Base-by-base conservation (phyloP, 2,888 invertebrate species). In the Ennomos fuscantarius region DNA sequence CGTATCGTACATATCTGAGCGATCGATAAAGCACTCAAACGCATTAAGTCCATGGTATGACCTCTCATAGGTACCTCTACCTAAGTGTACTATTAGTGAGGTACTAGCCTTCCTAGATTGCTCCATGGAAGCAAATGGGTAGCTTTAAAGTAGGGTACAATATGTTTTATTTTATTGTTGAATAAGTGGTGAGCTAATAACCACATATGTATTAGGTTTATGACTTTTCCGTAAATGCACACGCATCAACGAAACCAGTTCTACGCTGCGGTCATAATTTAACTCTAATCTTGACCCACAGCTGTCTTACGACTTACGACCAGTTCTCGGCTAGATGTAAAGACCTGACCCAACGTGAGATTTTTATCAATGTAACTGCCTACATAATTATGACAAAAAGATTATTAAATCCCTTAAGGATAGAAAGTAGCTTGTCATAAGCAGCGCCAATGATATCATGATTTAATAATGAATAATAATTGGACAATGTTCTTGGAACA, bases 231-330 rank as follows among this genome's bases (percentile, higher is more conserved):
- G 74, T 76, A 75, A 79, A 24, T 6, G 24, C 6, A 3, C 3
- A 24, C 24, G 87, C 87, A 86, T 86, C 81, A 80, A 69, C 75
- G 69, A 61, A 72, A 89, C 90, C 88, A 89, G 91, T 89, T 85
- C 67, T 58, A 60, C 59, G 69, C 58, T 69, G 66, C 66, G 74
- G 70, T 76, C 73, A 76, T 87, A 84, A 86, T 83, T 86, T 84
- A 82, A 82, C 79, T 81, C 81, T 85, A 87, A 87, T 88, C 84
- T 88, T 91, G 91, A 90, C 90, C 90, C 87, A 89, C 84, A 89
- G 86, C 76, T 80, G 84, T 79, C 73, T 70, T 33, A 39, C 43
- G 11, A 11, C 24, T 43, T 43, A 44, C 69, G 76, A 80, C 84
- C 79, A 82, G 84, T 85, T 84, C 74, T 76, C 65, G 71, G 77